Percentiles rank a stretch among this genome's conserved stretches.
Conservation (phyloP, 2,797 vertebrate genomes). For the Syngnathus acus region DNA sequence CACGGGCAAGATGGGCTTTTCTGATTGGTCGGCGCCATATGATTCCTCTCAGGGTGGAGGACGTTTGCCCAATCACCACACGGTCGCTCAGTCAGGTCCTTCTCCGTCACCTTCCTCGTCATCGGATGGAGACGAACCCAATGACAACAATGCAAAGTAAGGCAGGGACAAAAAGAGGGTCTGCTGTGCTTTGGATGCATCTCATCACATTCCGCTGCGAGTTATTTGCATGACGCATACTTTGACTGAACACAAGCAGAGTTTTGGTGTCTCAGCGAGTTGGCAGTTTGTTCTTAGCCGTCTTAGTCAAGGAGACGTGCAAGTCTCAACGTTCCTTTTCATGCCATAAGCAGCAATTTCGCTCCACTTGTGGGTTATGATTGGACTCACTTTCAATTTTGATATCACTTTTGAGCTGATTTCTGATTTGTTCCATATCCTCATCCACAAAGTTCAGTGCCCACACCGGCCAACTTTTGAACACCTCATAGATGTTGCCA, state of each 20-base stretch:
- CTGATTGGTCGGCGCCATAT: conserved; percentile 82
- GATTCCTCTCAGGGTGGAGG: conserved; percentile 73
- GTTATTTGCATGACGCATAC: not conserved
- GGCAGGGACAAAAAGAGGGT: conserved; percentile 14
- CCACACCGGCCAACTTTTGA: not conserved
- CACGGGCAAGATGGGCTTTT: conserved; percentile 74
- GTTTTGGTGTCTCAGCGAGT: not conserved
- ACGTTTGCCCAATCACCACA: conserved; percentile 76
- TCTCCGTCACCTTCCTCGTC: conserved; percentile 82
- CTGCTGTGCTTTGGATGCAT: not conserved
- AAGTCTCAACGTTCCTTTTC: not conserved
- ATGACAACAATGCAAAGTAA: conserved; percentile 81
- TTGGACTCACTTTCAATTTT: not conserved
- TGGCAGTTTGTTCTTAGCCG: not conserved
- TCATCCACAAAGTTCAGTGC: not conserved
- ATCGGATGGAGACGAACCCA: conserved; percentile 83
- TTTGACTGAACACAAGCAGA: not conserved
- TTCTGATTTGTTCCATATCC: not conserved
- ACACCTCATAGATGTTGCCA: not conserved
- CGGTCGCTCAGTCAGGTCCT: conserved; percentile 68
- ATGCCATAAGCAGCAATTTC: not conserved
- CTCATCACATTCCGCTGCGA: not conserved
- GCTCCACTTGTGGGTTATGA: not conserved
- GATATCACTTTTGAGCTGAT: not conserved
- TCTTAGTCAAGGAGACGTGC: not conserved